A percentile compares a stretch with the other conserved stretches of the same genome.
These are phyloP conservation scores for Drosophila colorata DNA, from an alignment of 2,888 invertebrate species.

Conservation along the genomic window DNA sequence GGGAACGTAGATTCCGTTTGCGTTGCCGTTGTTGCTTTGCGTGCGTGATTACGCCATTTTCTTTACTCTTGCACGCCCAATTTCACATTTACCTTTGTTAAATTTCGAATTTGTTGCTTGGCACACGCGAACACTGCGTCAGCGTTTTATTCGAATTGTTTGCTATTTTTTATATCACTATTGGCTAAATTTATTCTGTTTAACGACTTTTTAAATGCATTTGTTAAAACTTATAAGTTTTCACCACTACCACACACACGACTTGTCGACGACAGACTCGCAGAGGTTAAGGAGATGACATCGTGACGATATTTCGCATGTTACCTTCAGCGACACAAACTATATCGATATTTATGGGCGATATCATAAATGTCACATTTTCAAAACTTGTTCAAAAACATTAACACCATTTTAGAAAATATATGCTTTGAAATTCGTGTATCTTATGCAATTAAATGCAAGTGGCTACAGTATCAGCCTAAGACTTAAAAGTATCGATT, in stretches of 20 bases:
- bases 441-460: not conserved
- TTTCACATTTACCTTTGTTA: slow-evolving; percentile 71
- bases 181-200: slow-evolving; percentile 22
- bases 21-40: slow-evolving; percentile 68
- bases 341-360: slow-evolving; percentile 13
- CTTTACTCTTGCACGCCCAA: slow-evolving; percentile 76
- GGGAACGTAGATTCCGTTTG: slow-evolving; percentile 70
- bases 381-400: not conserved
- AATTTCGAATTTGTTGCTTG: slow-evolving; percentile 38
- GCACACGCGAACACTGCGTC: slow-evolving; percentile 43
- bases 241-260: slow-evolving; percentile 62
- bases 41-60: slow-evolving; percentile 81
- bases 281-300: slow-evolving; percentile 48
- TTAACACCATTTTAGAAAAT: not conserved
- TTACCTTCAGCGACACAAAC: not conserved
- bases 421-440: not conserved
- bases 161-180: slow-evolving; percentile 17
- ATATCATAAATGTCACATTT: not conserved
- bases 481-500: not conserved
- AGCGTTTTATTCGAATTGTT: slow-evolving; percentile 27
- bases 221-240: slow-evolving; percentile 58
- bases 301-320: slow-evolving; percentile 19
- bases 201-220: slow-evolving; percentile 54
- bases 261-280: slow-evolving; percentile 58
- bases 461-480: not conserved